A percentile compares a stretch with the other conserved stretches of the same genome.
phyloP scores from a whole-genome alignment of 2,113 vertebrate genomes.

The Pomatorhinus ruficollis region DNA sequence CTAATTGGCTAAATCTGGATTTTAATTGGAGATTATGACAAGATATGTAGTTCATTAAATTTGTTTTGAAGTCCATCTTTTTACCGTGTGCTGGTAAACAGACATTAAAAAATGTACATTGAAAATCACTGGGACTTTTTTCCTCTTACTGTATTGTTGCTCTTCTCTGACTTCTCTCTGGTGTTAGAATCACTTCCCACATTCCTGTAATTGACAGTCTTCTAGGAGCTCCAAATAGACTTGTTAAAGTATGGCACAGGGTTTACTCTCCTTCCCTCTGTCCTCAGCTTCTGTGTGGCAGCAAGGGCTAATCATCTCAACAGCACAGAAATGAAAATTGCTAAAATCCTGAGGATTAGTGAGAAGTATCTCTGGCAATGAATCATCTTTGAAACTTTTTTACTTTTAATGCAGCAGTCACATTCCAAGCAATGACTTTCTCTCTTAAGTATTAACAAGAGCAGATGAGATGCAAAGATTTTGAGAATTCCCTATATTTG shows the following conservation, averaged over 20 bases:
- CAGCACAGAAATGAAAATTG: not conserved
- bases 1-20: not conserved
- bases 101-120: not conserved
- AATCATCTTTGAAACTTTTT: not conserved
- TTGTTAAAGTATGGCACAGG: conserved; percentile 19
- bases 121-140: not conserved
- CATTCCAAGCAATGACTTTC: not conserved
- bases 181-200: conserved; percentile 47
- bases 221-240: conserved; percentile 21
- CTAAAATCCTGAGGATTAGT: not conserved
- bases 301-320: not conserved
- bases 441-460: not conserved
- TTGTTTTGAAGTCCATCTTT: not conserved
- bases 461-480: not conserved
- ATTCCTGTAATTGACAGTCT: conserved; percentile 3
- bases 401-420: not conserved
- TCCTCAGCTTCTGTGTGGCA: not conserved
- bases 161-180: not conserved
- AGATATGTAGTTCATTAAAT: not conserved
- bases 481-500: not conserved
- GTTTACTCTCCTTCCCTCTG: not conserved
- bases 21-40: not conserved
- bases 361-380: not conserved
- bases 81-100: not conserved
- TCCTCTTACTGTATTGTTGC: not conserved